Conservation (phyloP, 2,113 vertebrate species). For the Sphyrna mokarran region DNA sequence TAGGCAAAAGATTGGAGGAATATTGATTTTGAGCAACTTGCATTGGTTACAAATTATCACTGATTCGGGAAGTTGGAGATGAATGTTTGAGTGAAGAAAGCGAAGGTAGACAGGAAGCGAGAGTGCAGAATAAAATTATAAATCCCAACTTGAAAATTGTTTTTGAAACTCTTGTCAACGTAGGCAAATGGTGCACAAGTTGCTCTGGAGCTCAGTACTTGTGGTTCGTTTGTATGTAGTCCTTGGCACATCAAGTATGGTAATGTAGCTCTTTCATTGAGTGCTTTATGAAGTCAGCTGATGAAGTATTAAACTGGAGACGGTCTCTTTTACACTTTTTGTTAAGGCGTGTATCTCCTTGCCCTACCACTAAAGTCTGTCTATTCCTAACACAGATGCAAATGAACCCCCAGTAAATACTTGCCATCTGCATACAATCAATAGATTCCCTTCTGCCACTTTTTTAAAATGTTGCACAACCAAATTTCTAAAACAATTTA, state of each 20-base stretch:
- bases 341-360: neutral
- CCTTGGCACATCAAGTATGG: neutral
- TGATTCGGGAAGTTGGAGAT: no score
- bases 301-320: neutral
- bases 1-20: no score
- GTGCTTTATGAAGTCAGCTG: neutral
- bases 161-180: neutral
- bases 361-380: neutral
- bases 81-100: neutral
- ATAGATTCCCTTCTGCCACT: neutral
- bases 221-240: no score
- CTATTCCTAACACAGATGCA: neutral
- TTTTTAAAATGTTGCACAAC: neutral
- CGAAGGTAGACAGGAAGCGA: neutral
- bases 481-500: neutral
- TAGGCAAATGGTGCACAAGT: neutral
- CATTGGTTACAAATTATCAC: no score
- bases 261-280: no score
- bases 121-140: neutral
- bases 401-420: neutral
- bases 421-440: neutral
- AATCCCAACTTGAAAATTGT: neutral
- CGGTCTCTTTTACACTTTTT: neutral
- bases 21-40: no score
- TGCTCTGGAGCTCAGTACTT: no score